Percentiles rank a stretch among this genome's conserved stretches.
phyloP scores from a whole-genome alignment of 2,113 vertebrate species.

The Cacatua alba region DNA sequence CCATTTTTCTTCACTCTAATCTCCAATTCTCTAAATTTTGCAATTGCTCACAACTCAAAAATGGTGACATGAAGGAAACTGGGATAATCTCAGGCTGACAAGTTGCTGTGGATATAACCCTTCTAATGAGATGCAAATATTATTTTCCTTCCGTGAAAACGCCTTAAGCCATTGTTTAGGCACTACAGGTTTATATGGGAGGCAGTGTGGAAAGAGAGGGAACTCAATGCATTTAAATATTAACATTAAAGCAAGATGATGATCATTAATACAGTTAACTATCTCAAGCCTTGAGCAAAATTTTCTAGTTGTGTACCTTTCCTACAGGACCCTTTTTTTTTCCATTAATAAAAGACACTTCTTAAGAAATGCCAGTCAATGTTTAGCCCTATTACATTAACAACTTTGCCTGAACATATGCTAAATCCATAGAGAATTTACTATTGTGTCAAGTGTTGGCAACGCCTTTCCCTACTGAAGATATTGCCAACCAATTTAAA shows the following conservation, averaged over 20 bases:
- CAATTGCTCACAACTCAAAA: not conserved
- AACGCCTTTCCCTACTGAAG: not conserved
- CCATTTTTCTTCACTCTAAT: not conserved
- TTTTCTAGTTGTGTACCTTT: not conserved
- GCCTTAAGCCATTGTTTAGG: not conserved
- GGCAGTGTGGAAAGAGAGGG: not conserved
- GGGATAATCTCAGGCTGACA: not conserved
- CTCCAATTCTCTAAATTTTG: not conserved
- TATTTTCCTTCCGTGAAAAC: not conserved
- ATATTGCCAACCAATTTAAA: not conserved
- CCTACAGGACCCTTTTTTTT: not conserved
- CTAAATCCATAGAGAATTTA: not conserved
- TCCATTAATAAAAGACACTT: not conserved
- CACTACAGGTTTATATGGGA: not conserved
- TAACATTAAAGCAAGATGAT: not conserved
- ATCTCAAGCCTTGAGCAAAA: not conserved
- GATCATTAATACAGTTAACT: not conserved
- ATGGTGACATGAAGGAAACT: not conserved
- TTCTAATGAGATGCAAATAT: not conserved
- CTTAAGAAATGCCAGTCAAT: not conserved
- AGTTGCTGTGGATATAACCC: not conserved
- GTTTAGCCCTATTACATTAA: not conserved
- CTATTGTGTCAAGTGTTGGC: not conserved
- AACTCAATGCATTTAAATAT: not conserved
- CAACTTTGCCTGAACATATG: not conserved